phyloP scores from a whole-genome alignment of 2,797 vertebrate species.

The Sciurus carolinensis region DNA sequence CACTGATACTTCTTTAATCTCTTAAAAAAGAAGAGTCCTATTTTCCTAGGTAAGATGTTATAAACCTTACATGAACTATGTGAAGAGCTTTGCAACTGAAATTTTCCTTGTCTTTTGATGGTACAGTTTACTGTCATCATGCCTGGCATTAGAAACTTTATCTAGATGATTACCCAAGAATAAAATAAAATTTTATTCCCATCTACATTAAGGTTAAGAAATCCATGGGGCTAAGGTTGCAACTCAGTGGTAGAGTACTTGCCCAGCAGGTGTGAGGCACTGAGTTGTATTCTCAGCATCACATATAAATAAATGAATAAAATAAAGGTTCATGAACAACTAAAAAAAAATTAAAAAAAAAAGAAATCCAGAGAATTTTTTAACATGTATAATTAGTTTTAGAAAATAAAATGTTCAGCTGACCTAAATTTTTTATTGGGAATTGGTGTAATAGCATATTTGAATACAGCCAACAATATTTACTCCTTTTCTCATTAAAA shows the following conservation, averaged over 20 bases:
- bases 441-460: slow-evolving; percentile 56
- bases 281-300: no score
- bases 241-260: no score
- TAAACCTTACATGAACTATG: background rate
- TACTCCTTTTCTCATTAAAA: slow-evolving; percentile 15
- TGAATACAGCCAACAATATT: slow-evolving; percentile 41
- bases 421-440: slow-evolving; percentile 75
- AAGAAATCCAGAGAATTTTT: slow-evolving; percentile 45
- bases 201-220: background rate
- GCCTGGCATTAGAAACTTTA: background rate
- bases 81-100: background rate
- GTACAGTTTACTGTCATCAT: background rate
- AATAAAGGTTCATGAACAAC: no score
- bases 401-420: slow-evolving; percentile 76
- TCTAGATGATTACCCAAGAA: background rate
- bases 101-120: background rate
- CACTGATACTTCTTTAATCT: background rate
- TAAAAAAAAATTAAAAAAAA: no score
- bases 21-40: background rate
- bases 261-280: no score
- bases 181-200: background rate
- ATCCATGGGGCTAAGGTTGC: background rate
- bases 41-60: background rate
- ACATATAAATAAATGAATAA: no score
- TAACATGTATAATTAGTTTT: slow-evolving; percentile 53